phyloP scores from a whole-genome alignment of 2,888 invertebrate genomes.

The Caenorhabditis virilis region DNA sequence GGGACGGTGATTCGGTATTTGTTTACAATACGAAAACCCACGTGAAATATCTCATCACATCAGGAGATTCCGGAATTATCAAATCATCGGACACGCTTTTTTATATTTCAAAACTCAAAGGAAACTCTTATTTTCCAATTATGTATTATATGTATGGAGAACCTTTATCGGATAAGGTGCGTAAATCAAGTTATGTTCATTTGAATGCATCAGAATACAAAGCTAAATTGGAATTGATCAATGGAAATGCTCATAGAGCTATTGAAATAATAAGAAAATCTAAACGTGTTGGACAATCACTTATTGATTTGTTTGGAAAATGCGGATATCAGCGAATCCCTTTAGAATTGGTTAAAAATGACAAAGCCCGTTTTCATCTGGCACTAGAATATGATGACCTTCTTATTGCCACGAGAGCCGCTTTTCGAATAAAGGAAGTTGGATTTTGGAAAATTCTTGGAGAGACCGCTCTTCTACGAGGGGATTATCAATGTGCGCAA shows the following conservation, averaged over 20 bases:
- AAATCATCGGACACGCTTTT: constrained; percentile 95
- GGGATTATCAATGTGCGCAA: constrained; percentile 79
- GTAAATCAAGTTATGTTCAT: too few species aligned
- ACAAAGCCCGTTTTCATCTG: constrained; percentile 87
- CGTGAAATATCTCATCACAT: constrained; percentile 76
- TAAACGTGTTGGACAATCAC: constrained; percentile 95
- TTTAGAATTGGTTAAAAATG: constrained; percentile 96
- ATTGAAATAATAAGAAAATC: constrained; percentile 86
- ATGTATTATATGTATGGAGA: constrained; percentile 63
- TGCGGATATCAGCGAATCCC: constrained; percentile 98
- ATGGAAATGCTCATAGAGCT: constrained; percentile 88
- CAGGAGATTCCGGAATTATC: constrained; percentile 93
- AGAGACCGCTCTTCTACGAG: constrained; percentile 88
- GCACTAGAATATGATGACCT: constrained; percentile 98
- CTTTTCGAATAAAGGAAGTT: constrained; percentile 89
- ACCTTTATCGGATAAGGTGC: constrained; percentile 62
- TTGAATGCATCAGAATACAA: constrained; percentile 97
- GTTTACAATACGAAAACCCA: constrained; percentile 98
- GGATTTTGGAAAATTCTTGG: constrained; percentile 93
- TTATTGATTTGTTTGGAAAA: constrained; percentile 96
- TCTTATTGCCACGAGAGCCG: constrained; percentile 92
- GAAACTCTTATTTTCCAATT: too few species aligned
- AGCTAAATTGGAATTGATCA: constrained; percentile 94
- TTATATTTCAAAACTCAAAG: constrained; percentile 89
- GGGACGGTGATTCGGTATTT: constrained; percentile 96